phyloP scores from a whole-genome alignment of 2,797 vertebrate species.

The Chiloscyllium punctatum region DNA sequence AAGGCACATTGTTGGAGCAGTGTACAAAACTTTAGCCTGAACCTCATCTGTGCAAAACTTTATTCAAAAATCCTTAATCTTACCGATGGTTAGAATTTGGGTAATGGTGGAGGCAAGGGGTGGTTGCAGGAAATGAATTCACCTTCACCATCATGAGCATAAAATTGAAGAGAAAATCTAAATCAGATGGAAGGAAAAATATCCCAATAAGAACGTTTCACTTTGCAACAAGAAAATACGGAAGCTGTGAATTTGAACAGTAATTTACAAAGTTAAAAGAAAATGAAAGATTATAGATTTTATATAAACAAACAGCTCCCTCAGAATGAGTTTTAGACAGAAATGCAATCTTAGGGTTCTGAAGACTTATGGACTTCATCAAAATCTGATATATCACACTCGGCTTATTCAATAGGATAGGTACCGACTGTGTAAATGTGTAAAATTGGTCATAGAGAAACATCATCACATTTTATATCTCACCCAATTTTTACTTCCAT shows the following conservation, averaged over 20 bases:
- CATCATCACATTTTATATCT: neutral
- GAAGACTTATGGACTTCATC: neutral
- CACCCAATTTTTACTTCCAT: neutral
- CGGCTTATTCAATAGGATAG: neutral
- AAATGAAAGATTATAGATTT: neutral
- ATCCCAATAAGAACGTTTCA: neutral
- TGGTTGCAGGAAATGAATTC: neutral
- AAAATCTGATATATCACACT: neutral
- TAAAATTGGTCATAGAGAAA: neutral
- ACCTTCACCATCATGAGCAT: neutral
- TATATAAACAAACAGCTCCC: neutral
- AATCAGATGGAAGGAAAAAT: neutral
- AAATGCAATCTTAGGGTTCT: neutral
- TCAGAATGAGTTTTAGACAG: neutral
- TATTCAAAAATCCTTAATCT: neutral
- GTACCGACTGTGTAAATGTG: neutral
- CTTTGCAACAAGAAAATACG: neutral
- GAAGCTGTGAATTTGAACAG: neutral
- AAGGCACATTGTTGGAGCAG: neutral
- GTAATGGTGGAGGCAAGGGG: neutral
- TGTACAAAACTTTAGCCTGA: neutral
- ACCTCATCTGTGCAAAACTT: neutral
- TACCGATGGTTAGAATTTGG: neutral
- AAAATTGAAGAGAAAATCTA: neutral
- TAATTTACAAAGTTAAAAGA: neutral